Evolutionary conservation across 2,888 invertebrate species (phyloP), one percentile per base, ranked within the genome.

Genomic region (Orthosia gothica): DNA sequence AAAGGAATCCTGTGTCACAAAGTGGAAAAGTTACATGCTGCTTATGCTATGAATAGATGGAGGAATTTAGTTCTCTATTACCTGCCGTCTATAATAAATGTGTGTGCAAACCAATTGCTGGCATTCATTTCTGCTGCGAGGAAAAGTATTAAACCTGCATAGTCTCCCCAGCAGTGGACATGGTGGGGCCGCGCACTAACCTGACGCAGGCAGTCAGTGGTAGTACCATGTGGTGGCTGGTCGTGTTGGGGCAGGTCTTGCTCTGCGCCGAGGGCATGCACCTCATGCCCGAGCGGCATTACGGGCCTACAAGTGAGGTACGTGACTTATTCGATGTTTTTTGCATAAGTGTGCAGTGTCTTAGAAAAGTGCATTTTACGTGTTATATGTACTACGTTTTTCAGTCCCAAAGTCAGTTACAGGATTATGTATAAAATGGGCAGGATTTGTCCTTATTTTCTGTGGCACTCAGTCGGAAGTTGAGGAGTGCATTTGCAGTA

Each of bases 161-260:
- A 74, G 67, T 83, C 32, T 64, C 76, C 63, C 66, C 66, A 63
- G 62, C 50, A 55, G 49, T 32, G 62, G n/a, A 16, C 7, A 67
- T 76, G 69, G 86, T 68, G 86, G 87, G 87, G 77, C 59, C 65
- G 70, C 26, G 65, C 63, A 69, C 32, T 57, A 20, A 61, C 59
- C 61, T 20, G 40, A 62, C 76, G 67, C 73, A 72, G 69, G 71
- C 85, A 89, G 85, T 90, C 85, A 87, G 87, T 90, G 83, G 87
- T 87, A 89, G 70, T 63, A 92, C 79, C 88, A 95, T 95, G 95
- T 92, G 92, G 94, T 93, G 91, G 89, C 90, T 91, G 90, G 87
- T 88, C 89, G 92, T 93, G 82, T 87, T 93, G 88, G 93, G 89
- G 89, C 91, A 91, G 74, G 88, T 87, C 52, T 81, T 93, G 62